Evolutionary conservation across 2,888 invertebrate species (phyloP).

Genomic region (Nephrotoma guestfalica): DNA sequence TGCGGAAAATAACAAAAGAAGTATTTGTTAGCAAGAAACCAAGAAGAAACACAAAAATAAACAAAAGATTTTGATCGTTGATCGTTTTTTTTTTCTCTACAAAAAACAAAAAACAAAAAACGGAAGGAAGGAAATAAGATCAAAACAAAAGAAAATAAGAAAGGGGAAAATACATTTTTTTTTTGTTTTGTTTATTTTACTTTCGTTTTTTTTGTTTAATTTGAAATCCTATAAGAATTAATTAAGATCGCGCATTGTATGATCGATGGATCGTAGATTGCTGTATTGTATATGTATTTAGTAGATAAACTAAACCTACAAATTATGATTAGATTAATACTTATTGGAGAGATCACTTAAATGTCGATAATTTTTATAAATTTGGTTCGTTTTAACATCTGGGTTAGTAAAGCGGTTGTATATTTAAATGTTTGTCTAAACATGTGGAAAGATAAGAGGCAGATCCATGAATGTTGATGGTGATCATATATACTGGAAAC

Average conservation of each 20-base stretch:
- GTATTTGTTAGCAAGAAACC: background rate
- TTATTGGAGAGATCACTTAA: background rate
- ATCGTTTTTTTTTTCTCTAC: background rate
- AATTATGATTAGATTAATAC: background rate
- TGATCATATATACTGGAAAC: background rate
- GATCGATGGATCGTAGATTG: background rate
- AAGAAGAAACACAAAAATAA: background rate
- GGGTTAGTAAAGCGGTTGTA: background rate
- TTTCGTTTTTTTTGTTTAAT: background rate
- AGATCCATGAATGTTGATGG: background rate
- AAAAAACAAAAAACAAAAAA: background rate
- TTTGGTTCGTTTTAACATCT: background rate
- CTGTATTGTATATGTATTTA: background rate
- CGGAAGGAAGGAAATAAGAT: background rate
- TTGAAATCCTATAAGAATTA: background rate
- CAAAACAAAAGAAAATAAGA: background rate
- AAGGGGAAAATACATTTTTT: background rate
- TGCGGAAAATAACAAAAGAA: background rate
- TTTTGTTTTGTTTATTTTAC: background rate
- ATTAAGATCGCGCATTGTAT: background rate
- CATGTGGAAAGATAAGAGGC: background rate
- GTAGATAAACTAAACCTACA: background rate
- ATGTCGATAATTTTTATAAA: background rate
- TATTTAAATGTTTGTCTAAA: background rate
- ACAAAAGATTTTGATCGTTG: background rate